phyloP scores from a whole-genome alignment of 2,888 invertebrate genomes.

The Neoitamus cyanurus region DNA sequence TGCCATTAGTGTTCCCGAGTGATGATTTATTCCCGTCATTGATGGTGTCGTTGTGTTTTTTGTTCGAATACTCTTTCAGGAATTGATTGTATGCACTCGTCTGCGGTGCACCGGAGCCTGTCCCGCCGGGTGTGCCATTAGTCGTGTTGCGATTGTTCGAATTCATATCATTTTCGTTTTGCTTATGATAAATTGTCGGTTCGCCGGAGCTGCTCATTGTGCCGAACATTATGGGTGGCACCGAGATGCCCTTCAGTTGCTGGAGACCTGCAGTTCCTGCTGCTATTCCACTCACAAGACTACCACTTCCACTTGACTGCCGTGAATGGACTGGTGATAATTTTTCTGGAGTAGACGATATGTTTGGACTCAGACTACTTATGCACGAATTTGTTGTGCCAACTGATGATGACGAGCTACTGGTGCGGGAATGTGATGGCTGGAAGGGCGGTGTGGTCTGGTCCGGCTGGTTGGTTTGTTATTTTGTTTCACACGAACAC shows the following conservation, averaged over 20 bases:
- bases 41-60: constrained; percentile 49
- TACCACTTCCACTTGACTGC: constrained; percentile 53
- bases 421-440: constrained; percentile 61
- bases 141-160: constrained; percentile 60
- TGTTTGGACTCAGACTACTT: constrained; percentile 51
- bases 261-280: constrained; percentile 40
- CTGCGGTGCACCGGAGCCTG: constrained; percentile 40
- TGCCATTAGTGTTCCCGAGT: constrained; percentile 40
- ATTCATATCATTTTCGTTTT: constrained; percentile 65
- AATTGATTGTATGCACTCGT: constrained; percentile 56
- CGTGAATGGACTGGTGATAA: constrained; percentile 53
- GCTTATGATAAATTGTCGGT: constrained; percentile 56
- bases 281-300: constrained; percentile 49
- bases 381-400: constrained; percentile 56
- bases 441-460: constrained; percentile 6
- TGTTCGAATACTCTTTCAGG: constrained; percentile 50
- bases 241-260: constrained; percentile 54
- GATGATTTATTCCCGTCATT: constrained; percentile 52
- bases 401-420: constrained; percentile 63
- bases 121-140: constrained; percentile 51
- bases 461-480: constrained; percentile 8
- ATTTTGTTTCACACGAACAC: constrained; percentile 11
- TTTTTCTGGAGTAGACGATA: constrained; percentile 52
- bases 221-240: constrained; percentile 53
- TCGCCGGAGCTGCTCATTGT: constrained; percentile 54